phyloP scores from a whole-genome alignment of 1,140 invertebrate genomes.

The Condylostylus longicornis region DNA sequence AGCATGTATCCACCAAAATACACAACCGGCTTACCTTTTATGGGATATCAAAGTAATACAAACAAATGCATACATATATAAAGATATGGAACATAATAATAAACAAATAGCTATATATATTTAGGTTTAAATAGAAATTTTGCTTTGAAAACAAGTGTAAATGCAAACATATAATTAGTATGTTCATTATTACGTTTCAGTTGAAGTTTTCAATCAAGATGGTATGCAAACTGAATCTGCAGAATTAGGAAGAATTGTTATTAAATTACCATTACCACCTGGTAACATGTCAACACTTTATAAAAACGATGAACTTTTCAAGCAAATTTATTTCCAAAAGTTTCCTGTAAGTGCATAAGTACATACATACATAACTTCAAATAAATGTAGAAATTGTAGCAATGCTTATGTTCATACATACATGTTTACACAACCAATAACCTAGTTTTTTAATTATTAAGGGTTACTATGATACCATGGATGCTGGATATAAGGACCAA shows the following conservation, averaged over 20 bases:
- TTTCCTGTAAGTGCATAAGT: conserved; percentile 48
- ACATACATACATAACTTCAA: not conserved
- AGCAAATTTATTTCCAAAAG: conserved; percentile 62
- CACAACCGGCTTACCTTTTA: conserved; percentile 57
- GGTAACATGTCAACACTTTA: conserved; percentile 73
- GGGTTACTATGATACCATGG: conserved; percentile 95
- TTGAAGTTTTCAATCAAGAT: conserved; percentile 55
- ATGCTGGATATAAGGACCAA: conserved; percentile 73
- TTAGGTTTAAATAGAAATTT: no score
- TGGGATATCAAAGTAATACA: conserved; percentile 66
- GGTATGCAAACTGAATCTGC: conserved; percentile 44
- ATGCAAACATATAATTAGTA: no score
- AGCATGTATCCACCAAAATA: conserved; percentile 43
- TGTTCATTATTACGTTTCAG: conserved; percentile 35
- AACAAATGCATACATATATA: not conserved
- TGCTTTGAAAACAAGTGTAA: no score
- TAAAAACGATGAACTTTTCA: conserved; percentile 64
- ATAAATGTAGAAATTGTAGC: not conserved
- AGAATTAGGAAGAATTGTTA: conserved; percentile 69
- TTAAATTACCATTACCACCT: conserved; percentile 76
- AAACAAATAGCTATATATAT: no score
- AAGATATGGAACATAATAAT: not conserved
- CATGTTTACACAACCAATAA: no score
- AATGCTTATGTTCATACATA: no score
- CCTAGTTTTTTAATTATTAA: no score